phyloP scores from a whole-genome alignment of 2,113 vertebrate species.

The Cebus imitator region DNA sequence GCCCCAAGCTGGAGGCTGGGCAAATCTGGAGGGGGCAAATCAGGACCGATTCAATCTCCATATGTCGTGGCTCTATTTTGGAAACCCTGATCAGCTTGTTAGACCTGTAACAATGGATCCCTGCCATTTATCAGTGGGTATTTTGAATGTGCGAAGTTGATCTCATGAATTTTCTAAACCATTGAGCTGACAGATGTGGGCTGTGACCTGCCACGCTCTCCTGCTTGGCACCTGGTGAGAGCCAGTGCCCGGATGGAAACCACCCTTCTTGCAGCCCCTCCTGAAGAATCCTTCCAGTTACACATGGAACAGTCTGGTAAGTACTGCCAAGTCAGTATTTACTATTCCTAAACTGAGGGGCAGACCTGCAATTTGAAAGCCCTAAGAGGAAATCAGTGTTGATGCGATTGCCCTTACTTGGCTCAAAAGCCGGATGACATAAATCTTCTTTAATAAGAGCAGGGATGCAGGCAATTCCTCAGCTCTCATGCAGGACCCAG shows the following conservation, averaged over 20 bases:
- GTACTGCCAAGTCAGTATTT: background rate
- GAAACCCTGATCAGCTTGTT: background rate
- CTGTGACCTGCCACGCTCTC: background rate
- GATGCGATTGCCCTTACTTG: background rate
- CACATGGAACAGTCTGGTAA: background rate
- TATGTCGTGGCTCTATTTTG: background rate
- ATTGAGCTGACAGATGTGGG: background rate
- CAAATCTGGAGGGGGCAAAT: background rate
- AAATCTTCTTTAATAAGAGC: background rate
- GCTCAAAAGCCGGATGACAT: background rate
- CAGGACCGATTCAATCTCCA: background rate
- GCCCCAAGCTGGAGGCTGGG: background rate
- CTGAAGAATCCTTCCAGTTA: background rate
- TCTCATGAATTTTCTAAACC: background rate
- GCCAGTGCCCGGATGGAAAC: background rate
- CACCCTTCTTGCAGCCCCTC: background rate
- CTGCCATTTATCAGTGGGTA: background rate
- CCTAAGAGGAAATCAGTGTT: background rate
- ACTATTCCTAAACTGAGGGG: background rate
- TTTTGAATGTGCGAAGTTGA: background rate
- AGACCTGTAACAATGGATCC: background rate
- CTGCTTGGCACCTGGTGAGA: background rate
- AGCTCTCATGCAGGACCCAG: background rate
- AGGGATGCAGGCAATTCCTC: background rate
- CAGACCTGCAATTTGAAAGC: background rate